Base-by-base conservation (phyloP, 2,797 vertebrate genomes). In the Sardinella longiceps region DNA sequence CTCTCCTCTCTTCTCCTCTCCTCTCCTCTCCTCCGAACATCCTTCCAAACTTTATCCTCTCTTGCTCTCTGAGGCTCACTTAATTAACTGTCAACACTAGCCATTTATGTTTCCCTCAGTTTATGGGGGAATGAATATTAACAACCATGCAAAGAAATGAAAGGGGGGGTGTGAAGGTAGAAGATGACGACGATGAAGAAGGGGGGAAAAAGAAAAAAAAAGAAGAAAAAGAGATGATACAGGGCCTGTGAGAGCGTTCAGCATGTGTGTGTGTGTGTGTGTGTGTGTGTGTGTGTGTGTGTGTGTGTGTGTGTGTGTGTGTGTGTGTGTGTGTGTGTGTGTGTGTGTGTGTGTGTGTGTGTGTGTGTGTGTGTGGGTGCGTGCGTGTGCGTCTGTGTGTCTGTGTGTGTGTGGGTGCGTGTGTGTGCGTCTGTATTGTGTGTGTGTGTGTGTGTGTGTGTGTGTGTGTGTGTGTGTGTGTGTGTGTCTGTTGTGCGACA, bases 11-110 rank as follows among this genome's bases (percentile, higher is more conserved):
- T 7, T 7, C 43, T 45, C 43, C 43, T 45, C 43, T 45, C 43
- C 43, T 45, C 7, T 7, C 43, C 18, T 30, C n/a, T 25, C 45
- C 39, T 30, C 58, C 28, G n/a, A 20, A 50, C 15, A 77, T 56
- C 45, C 25, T 14, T 85, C 88, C 91, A 84, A 46, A 83, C 83
- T 82, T 86, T 88, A 89, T 77, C 50, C 83, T 25, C 14, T 33
- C 25, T 48, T 39, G n/a, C 45, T 81, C 86, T 89, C 83, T 84
- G 86, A 89, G 88, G 88, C 90, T 87, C 86, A 81, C 85, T 86
- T 91, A 91, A 91, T 92, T 91, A 91, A 85, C 89, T 90, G 89
- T 90, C 90, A 91, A 86, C 88, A 28, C 7, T 80, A 87, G 84
- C 87, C 89, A 91, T 91, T 90, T 89, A 60, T n/a, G 82, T 84